Evolutionary conservation across 2,888 invertebrate species (phyloP).

Genomic region (Venusia cambrica): DNA sequence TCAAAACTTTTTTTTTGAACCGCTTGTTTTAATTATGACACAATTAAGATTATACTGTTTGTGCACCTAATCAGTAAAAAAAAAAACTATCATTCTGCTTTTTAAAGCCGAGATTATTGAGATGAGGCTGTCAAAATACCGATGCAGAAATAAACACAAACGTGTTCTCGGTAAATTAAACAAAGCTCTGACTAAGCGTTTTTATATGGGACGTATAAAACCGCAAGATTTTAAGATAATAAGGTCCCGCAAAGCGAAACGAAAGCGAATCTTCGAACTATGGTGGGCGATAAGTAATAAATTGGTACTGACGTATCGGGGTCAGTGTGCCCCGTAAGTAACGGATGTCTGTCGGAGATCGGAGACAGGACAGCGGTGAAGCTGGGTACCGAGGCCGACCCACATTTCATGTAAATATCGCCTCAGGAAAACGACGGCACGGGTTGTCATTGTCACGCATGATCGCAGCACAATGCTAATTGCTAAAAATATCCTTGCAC

Average conservation of each 20-base stretch:
- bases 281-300: slow-evolving; percentile 44
- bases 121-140: too few species aligned
- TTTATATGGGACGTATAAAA: slow-evolving; percentile 11
- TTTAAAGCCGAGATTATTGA: too few species aligned
- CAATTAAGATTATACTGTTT: too few species aligned
- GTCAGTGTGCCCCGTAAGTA: slow-evolving; percentile 66
- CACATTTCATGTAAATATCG: slow-evolving; percentile 50
- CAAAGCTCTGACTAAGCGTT: slow-evolving; percentile 7
- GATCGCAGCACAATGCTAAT: slow-evolving; percentile 45
- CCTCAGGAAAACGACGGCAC: slow-evolving; percentile 41
- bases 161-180: slow-evolving; percentile 4
- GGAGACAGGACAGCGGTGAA: slow-evolving; percentile 34
- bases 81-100: too few species aligned
- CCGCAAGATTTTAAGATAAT: slow-evolving; percentile 14
- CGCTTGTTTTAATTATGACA: too few species aligned
- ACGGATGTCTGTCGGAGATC: slow-evolving; percentile 57
- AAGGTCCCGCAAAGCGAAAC: slow-evolving; percentile 19
- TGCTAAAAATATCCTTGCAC: slow-evolving; percentile 38
- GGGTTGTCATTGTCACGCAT: slow-evolving; percentile 40
- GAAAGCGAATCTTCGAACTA: slow-evolving; percentile 32
- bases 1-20: too few species aligned
- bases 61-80: too few species aligned
- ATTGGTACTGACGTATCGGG: slow-evolving; percentile 55
- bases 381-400: slow-evolving; percentile 51
- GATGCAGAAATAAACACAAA: too few species aligned